Conservation (phyloP, 2,888 invertebrate genomes). For the Dryocosmus kuriphilus region DNA sequence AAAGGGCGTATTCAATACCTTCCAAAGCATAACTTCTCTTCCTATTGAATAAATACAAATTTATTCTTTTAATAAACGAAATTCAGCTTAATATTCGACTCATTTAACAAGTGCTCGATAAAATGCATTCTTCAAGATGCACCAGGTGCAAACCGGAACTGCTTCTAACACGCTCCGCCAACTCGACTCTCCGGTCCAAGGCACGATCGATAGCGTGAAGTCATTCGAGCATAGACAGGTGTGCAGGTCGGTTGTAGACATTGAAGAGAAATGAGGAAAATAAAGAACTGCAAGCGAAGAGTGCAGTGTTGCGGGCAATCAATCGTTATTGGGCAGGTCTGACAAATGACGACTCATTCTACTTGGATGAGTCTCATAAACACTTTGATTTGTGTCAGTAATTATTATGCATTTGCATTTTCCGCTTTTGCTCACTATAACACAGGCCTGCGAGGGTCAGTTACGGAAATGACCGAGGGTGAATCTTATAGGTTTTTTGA, state of each 20-base stretch:
- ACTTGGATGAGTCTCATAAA: conserved; percentile 24
- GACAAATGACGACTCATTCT: conserved; percentile 37
- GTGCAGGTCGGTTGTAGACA: conserved; percentile 16
- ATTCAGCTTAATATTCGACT: not conserved
- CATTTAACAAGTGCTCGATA: not conserved
- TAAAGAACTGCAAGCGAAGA: conserved; percentile 31
- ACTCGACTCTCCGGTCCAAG: conserved; percentile 2
- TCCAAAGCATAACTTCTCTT: not conserved
- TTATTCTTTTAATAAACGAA: not conserved
- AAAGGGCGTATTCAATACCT: too few relatives aligned
- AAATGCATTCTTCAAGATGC: conserved; percentile 7
- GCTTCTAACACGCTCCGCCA: conserved; percentile 8
- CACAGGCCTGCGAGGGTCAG: too few relatives aligned
- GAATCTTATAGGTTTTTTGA: too few relatives aligned
- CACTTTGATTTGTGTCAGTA: conserved; percentile 12
- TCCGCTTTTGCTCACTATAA: not conserved
- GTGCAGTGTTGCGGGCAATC: conserved; percentile 29
- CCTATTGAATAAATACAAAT: not conserved
- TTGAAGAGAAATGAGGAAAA: conserved; percentile 36
- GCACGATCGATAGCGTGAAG: conserved; percentile 21
- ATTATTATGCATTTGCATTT: conserved; percentile 10
- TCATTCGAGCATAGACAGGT: conserved; percentile 32
- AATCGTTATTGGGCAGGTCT: conserved; percentile 37
- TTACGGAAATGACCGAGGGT: too few relatives aligned
- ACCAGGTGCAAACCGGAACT: conserved; percentile 24